Base-by-base conservation (phyloP, 2,113 vertebrate genomes). In the Hemicordylus capensis region DNA sequence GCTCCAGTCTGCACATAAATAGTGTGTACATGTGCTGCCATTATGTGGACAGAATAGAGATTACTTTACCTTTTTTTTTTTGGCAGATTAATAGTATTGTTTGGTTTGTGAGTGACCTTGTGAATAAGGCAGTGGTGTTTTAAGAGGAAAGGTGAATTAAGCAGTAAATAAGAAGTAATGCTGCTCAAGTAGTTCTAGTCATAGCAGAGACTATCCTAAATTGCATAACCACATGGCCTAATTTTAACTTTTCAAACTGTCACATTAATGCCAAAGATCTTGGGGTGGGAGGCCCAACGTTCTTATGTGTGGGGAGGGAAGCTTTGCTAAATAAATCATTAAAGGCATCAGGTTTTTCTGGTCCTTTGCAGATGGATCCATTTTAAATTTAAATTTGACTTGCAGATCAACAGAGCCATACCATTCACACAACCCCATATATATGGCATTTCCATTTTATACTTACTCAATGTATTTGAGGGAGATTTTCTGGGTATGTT, bases 401-500 rank as follows among this genome's bases (percentile, higher is more conserved):
- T 64, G 59, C 77, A 48, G 39, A 39, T 54, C 51, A 44, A 31
- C 4, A 44, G 51, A 84, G 56, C 31, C 69, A 83, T 88, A 24
- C 19, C n/a, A 39, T 26, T 86, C 80, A 72, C 88, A 51, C 14
- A 80, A 78, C 20, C 6, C n/a, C 64, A 76, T 59, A 80, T 64
- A 85, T 73, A 3, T 0, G 1, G 83, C 26, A 51, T 75, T 56
- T 37, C 66, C 9, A 81, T 77, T 69, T 20, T 84, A 82, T 92
- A 98, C 98, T 98, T 96, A 99, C 99, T 99, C 98, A 73, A 99
- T 99, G 85, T 99, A 99, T 90, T 99, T 99, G 82, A 99, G 96
- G 9, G 99, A 99, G 91, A 99, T 98, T 95, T 99, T 99, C 96
- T 99, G 98, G 2, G 98, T 98, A 92, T 99, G 98, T 92, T 98